Percentiles rank a stretch among this genome's conserved stretches.
Evolutionary conservation across 2,113 vertebrate genomes (phyloP).

Genomic region (Chaetorhynchus papuensis): DNA sequence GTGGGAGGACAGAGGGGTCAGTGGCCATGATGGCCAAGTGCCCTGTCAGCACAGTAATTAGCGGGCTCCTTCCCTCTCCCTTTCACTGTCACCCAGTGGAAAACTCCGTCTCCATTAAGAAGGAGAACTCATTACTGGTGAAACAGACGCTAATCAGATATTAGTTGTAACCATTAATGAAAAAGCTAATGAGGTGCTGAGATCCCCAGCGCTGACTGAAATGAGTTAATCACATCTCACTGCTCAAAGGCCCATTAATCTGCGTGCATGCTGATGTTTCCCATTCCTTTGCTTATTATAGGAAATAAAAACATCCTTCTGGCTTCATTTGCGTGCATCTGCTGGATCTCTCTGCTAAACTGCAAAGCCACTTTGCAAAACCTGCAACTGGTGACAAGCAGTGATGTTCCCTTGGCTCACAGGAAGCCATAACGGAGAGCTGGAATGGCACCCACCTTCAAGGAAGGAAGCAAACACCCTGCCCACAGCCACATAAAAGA

Average conservation of each 20-base stretch:
- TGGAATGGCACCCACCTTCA: not conserved
- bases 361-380: not conserved
- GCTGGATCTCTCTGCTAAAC: not conserved
- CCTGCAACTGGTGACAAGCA: not conserved
- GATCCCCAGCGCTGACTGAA: not conserved
- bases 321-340: not conserved
- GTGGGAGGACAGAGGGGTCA: not conserved
- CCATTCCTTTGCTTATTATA: not conserved
- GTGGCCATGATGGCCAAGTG: fast-evolving
- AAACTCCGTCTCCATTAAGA: not conserved
- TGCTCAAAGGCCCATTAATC: slow-evolving; percentile 9
- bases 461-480: not conserved
- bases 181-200: slow-evolving; percentile 41
- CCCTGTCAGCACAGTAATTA: not conserved
- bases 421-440: not conserved
- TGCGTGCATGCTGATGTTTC: not conserved
- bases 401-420: fast-evolving
- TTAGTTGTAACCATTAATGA: slow-evolving; percentile 33
- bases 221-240: slow-evolving; percentile 43
- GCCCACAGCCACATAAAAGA: not conserved
- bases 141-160: slow-evolving; percentile 28
- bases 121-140: not conserved
- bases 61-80: not conserved
- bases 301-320: not conserved
- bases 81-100: not conserved